Base-by-base conservation (phyloP, 1,140 invertebrate species). In the Tyrophagus putrescentiae region DNA sequence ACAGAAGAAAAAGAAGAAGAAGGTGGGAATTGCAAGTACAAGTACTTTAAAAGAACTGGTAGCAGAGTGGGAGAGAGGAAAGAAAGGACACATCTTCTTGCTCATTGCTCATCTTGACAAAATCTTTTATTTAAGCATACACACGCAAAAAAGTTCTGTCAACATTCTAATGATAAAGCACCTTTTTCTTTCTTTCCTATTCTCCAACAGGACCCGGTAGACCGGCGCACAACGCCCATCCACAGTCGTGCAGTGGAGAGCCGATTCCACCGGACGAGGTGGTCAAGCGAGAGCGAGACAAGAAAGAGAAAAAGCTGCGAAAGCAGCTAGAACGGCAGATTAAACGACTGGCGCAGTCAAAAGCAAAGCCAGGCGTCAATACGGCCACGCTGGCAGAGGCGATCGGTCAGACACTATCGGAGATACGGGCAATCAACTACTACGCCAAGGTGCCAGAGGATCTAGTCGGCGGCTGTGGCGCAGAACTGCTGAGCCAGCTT, bases 211-310 rank as follows among this genome's bases (percentile, higher is more conserved):
- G 93, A 21, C 94, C 94, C 0, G 94, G 94, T 0, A 81, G 94
- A 72, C 94, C 94, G 41, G 92, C 93, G 3, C 93, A 98, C 76
- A 98, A 97, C 75, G 90, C 93, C 7, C 93, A 97, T 72, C 93
- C 93, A 0, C 91, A 96, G 70, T 93, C 90, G 33, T 98, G 94
- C 74, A 91, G 86, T 64, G 94, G 94, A 0, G 92, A 96, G 66
- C 94, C 94, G 0, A 96, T 98, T 64, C 88, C 89, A 29, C 87
- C 87, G 4, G 90, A 92, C 66, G 93, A 97, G 74, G 79, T 96
- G 23, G 79, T 85, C 65, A 82, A 87, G 60, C 82, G 90, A 70
- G 93, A 97, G 74, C 78, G 82, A 62, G 87, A 93, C 65, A 81
- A 86, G 69, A 65, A 85, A 34, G 76, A 77, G 62, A 75, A 74